These are phyloP conservation scores for Bos taurus DNA, from an alignment of 2,113 vertebrate species.

Conservation along the genomic window ARS-UCD2.0 NC_037351.1:54329001-54329500, in stretches of 20 bases:
- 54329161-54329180: neutral
- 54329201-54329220: neutral
- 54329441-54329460: neutral
- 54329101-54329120: neutral
- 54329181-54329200: neutral
- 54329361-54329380: neutral
- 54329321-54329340: neutral
- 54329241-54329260: neutral
- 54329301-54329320: neutral
- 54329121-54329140: accelerated
- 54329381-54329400: neutral
- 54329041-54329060: neutral
- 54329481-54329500: neutral
- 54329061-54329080: neutral
- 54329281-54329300: neutral
- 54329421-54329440: neutral
- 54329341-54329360: neutral
- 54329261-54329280: neutral
- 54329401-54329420: neutral
- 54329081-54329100: neutral
- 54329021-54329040: neutral
- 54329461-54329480: neutral
- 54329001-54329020: neutral
- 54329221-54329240: neutral
- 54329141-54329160: accelerated